phyloP scores from a whole-genome alignment of 2,113 vertebrate species.

The Bos taurus region ARS-UCD2.0 NC_037348.1:52401501-52402000 shows the following conservation, averaged over 20 bases:
- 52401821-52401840: neutral
- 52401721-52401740: neutral
- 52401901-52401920: neutral
- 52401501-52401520: neutral
- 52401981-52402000: slow-evolving; percentile 27
- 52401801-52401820: neutral
- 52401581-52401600: neutral
- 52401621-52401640: neutral
- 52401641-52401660: neutral
- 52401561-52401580: neutral
- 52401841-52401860: neutral
- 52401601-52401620: neutral
- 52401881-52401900: neutral
- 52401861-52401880: neutral
- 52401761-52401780: neutral
- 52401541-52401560: neutral
- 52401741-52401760: neutral
- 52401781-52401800: neutral
- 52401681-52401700: neutral
- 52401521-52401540: neutral
- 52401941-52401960: neutral
- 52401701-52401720: neutral
- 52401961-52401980: neutral
- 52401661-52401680: neutral
- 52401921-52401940: neutral